Percentiles rank a stretch among this genome's conserved stretches.
Conservation (phyloP, 2,797 vertebrate genomes). For the Antrozous pallidus region DNA sequence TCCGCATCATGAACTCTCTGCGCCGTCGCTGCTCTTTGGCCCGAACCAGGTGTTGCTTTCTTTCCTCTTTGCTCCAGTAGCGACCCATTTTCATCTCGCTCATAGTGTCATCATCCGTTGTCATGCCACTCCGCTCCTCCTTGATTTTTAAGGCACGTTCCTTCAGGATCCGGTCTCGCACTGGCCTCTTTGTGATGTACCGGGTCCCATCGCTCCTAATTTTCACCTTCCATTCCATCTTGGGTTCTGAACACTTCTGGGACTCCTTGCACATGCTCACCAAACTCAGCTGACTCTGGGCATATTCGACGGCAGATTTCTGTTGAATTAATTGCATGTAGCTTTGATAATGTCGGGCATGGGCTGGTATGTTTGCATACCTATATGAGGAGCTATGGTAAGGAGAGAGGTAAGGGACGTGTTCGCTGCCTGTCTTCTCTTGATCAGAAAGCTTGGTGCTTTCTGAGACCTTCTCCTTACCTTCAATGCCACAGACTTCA, state of each 20-base stretch:
- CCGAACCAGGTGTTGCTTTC: conserved; percentile 94
- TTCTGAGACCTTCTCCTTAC: conserved; percentile 81
- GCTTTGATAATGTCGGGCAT: conserved; percentile 96
- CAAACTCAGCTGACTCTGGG: conserved; percentile 95
- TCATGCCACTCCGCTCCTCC: conserved; percentile 97
- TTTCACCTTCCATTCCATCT: conserved; percentile 99
- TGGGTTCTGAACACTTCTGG: conserved; percentile 86
- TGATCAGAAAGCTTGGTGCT: conserved; percentile 81
- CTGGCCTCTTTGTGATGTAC: conserved; percentile 96
- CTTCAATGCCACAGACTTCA: conserved; percentile 84
- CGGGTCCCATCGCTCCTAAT: conserved; percentile 94
- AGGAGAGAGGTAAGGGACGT: conserved; percentile 92
- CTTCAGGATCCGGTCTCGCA: conserved; percentile 93
- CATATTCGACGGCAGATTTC: conserved; percentile 93
- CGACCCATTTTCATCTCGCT: conserved; percentile 98
- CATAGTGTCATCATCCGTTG: conserved; percentile 95
- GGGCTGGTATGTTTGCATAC: conserved; percentile 90
- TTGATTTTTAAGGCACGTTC: conserved; percentile 97
- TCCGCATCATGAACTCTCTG: conserved; percentile 96
- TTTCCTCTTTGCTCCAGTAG: conserved; percentile 98
- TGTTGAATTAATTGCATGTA: conserved; percentile 98
- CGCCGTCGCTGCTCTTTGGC: conserved; percentile 94
- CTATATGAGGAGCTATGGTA: conserved; percentile 91
- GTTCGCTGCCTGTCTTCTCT: conserved; percentile 81
- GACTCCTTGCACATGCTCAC: conserved; percentile 91